phyloP scores from a whole-genome alignment of 2,888 invertebrate species.

The Hyposoter dolosus region DNA sequence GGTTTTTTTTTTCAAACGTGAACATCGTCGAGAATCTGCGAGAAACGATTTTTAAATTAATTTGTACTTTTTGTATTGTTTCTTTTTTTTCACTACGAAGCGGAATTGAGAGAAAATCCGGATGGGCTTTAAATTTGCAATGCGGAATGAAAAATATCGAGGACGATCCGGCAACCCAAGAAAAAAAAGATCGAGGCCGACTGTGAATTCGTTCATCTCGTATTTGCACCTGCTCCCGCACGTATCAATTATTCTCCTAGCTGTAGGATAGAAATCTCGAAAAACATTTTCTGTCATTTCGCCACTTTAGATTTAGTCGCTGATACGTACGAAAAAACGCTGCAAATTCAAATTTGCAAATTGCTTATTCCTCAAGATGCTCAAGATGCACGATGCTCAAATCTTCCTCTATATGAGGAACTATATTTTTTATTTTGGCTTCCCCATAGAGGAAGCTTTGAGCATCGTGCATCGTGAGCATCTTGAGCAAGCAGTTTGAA shows the following conservation, averaged over 20 bases:
- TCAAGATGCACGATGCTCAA: no score
- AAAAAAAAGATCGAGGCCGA: neutral
- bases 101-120: neutral
- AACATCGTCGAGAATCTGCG: conserved; percentile 19
- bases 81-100: neutral
- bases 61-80: conserved; percentile 28
- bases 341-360: no score
- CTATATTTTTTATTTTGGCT: no score
- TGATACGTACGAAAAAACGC: no score
- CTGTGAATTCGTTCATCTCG: conserved; percentile 13
- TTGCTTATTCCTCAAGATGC: no score
- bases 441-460: no score
- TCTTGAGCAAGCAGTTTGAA: no score
- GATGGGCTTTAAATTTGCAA: conserved; percentile 47
- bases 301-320: neutral
- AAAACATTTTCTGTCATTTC: conserved; percentile 5
- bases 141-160: conserved; percentile 33
- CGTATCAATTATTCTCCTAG: conserved; percentile 18
- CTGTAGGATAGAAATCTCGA: neutral
- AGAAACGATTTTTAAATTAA: conserved; percentile 28
- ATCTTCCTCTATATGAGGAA: no score
- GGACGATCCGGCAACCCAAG: conserved; percentile 4
- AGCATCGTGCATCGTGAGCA: no score
- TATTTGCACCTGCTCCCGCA: conserved; percentile 21
- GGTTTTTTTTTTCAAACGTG: conserved; percentile 13